Evolutionary conservation across 2,113 vertebrate genomes (phyloP).

Genomic region (Myxocyprinus asiaticus): DNA sequence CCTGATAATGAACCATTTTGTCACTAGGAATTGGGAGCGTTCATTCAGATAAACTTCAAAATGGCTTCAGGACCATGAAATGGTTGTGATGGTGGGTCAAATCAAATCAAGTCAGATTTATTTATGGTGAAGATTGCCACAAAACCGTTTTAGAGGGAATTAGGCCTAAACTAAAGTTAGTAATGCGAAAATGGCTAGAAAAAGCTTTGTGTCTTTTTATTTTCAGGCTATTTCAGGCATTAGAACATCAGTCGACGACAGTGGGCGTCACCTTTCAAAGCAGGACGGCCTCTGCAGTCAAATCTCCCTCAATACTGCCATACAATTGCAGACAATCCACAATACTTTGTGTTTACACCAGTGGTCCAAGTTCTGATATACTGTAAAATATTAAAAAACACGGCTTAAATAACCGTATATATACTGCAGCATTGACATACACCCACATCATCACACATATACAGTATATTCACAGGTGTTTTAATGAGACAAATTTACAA

Average conservation of each 20-base stretch:
- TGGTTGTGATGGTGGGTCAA: conserved; percentile 50
- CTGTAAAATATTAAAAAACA: not conserved
- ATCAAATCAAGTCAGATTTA: not conserved
- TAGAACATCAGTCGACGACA: too few species aligned
- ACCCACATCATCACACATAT: conserved; percentile 8
- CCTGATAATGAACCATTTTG: conserved; percentile 62
- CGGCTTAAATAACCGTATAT: not conserved
- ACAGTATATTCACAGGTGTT: not conserved
- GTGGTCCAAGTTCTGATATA: not conserved
- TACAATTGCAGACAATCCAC: conserved; percentile 20
- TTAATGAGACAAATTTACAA: not conserved
- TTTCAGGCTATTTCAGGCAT: too few species aligned
- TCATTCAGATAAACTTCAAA: conserved; percentile 61
- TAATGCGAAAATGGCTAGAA: too few species aligned
- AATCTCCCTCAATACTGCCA: not conserved
- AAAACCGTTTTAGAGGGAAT: not conserved
- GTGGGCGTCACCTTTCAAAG: too few species aligned
- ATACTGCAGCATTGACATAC: not conserved
- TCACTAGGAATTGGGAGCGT: conserved; percentile 54
- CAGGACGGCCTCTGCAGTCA: conserved; percentile 12
- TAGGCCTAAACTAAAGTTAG: too few species aligned
- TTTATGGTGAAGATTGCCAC: not conserved
- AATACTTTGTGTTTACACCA: not conserved
- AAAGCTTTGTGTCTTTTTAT: too few species aligned
- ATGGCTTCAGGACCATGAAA: conserved; percentile 60